Base-by-base conservation (phyloP, 2,113 vertebrate species). In the Mesocricetus auratus region DNA sequence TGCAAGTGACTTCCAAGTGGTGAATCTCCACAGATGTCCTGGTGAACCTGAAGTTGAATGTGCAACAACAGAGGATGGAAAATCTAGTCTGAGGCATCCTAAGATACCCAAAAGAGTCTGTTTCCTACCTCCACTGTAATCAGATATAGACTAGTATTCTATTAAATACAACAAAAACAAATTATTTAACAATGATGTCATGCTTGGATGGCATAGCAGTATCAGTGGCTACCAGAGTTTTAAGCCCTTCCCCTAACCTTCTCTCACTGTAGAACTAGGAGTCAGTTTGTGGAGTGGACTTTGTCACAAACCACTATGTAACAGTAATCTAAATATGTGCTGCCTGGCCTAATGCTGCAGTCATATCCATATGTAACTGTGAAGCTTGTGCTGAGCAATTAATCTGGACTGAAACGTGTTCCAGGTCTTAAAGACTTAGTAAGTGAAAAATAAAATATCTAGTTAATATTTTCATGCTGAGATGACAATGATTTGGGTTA, bases 81-180 rank as follows among this genome's bases (percentile, higher is more conserved):
- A 12, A 53, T 19, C 66, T 6, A 87, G 22, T 13, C 29, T 8
- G 83, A 36, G 29, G 16, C 24, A 73, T 90, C 69, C 58, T 36
- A 95, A 83, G 39, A 8, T 69, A 7, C 50, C 19, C 39, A 15
- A 78, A 69, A 62, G 50, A 56, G 10, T 62, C 69, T 83, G 66
- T 53, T 21, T 68, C 17, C 19, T 10, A 3, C n/a, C 4, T 45
- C 45, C 2, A 15, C 19, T 11, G 19, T 66, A 86, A 29, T 47
- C 85, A 92, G 79, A 9, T 56, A 5, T 24, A 94, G 78, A 82
- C 39, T 92, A 56, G 68, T 74, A 93, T 17, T 85, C 92, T 83
- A 3, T 71, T 60, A 92, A 92, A 66, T 60, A 7, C 11, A 83
- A 24, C 10, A 94, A 33, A 19, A 94, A 82, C 4, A 64, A 79